Percentiles rank a stretch among this genome's conserved stretches.
These are phyloP conservation scores for Galerucella pusilla DNA, from an alignment of 2,888 invertebrate genomes.

Conservation along the genomic window DNA sequence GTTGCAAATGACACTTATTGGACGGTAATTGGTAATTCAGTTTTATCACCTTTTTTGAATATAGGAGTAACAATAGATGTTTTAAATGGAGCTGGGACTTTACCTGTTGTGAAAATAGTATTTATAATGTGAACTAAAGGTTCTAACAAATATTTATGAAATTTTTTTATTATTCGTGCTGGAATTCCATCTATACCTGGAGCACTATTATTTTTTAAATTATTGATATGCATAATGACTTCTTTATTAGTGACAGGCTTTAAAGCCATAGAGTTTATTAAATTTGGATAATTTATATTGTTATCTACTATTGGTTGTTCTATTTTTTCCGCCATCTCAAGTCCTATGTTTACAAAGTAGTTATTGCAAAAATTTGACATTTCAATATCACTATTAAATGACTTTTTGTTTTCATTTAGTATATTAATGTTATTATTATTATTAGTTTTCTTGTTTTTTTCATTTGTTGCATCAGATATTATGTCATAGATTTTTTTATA, in stretches of 20 bases:
- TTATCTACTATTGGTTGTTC: too few relatives aligned
- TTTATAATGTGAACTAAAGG: constrained; percentile 21
- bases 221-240: background rate
- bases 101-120: constrained; percentile 4
- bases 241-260: background rate
- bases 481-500: too few relatives aligned
- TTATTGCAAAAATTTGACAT: too few relatives aligned
- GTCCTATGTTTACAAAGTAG: too few relatives aligned
- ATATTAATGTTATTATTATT: constrained; percentile 3
- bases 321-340: too few relatives aligned
- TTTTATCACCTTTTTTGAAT: constrained; percentile 1
- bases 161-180: background rate
- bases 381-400: background rate
- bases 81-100: constrained; percentile 4
- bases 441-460: background rate
- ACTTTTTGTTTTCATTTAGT: background rate
- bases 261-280: too few relatives aligned
- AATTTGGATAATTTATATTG: too few relatives aligned
- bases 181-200: too few relatives aligned
- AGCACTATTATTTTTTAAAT: background rate
- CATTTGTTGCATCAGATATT: constrained; percentile 6
- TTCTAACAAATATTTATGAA: constrained; percentile 7
- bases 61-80: constrained; percentile 17
- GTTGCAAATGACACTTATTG: constrained; percentile 6
- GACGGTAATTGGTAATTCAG: background rate